phyloP scores from a whole-genome alignment of 2,113 vertebrate genomes.

The Podarcis raffonei region DNA sequence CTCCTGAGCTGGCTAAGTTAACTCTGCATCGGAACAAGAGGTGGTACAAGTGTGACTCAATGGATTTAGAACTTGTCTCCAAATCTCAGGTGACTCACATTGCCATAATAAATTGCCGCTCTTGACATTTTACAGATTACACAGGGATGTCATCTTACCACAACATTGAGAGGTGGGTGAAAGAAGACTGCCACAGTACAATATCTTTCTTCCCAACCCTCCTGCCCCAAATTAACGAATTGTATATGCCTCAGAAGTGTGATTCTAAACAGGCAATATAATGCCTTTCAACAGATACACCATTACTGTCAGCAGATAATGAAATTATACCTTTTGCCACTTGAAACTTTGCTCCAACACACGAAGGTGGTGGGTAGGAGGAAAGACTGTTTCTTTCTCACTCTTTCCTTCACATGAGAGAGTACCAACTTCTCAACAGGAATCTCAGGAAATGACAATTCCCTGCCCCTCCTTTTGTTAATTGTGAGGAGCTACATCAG shows the following conservation, averaged over 20 bases:
- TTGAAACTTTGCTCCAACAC: background rate
- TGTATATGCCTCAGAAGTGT: background rate
- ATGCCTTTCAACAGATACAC: background rate
- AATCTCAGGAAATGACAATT: background rate
- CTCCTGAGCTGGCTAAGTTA: conserved; percentile 25
- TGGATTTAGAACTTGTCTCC: conserved; percentile 18
- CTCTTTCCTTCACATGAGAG: background rate
- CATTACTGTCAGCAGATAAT: background rate
- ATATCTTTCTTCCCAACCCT: conserved; percentile 9
- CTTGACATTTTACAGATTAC: conserved; percentile 56
- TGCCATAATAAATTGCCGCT: conserved; percentile 55
- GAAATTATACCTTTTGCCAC: background rate
- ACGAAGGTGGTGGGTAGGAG: background rate
- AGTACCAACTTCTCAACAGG: background rate
- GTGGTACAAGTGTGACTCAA: conserved; percentile 56
- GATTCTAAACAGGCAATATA: background rate
- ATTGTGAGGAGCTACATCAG: background rate
- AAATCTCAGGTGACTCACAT: conserved; percentile 63
- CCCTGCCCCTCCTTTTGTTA: background rate
- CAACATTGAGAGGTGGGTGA: conserved; percentile 32
- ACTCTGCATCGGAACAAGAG: accelerated
- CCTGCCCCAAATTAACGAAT: background rate
- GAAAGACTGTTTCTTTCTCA: background rate
- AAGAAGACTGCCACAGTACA: conserved; percentile 47
- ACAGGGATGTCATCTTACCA: conserved; percentile 50